phyloP scores from a whole-genome alignment of 2,888 invertebrate genomes.

The Balanococcus diminutus region DNA sequence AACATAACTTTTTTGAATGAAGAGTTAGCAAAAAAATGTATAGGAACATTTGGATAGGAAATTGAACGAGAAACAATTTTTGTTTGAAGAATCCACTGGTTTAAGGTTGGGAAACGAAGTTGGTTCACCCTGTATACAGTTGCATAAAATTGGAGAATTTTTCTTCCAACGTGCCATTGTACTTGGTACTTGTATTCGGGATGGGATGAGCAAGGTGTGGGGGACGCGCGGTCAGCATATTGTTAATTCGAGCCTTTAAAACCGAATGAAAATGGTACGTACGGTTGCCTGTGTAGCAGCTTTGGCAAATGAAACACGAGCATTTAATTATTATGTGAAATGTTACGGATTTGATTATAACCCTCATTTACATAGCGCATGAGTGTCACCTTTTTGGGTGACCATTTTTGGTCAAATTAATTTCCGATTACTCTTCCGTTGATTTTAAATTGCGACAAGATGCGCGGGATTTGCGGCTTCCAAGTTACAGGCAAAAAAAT shows the following conservation, averaged over 20 bases:
- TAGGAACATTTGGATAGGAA: too few relatives aligned
- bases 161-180: neutral
- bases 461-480: neutral
- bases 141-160: constrained; percentile 5
- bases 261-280: constrained; percentile 4
- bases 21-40: too few relatives aligned
- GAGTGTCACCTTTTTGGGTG: constrained; percentile 47
- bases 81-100: too few relatives aligned
- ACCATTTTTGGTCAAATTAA: constrained; percentile 53
- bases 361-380: constrained; percentile 52
- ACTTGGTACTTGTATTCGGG: neutral
- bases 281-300: neutral
- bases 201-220: neutral
- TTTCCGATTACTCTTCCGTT: constrained; percentile 41
- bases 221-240: constrained; percentile 7
- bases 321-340: constrained; percentile 50
- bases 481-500: neutral
- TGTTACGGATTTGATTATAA: constrained; percentile 49
- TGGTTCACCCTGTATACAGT: too few relatives aligned
- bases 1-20: too few relatives aligned
- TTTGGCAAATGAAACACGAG: constrained; percentile 28
- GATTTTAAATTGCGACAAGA: constrained; percentile 26
- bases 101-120: too few relatives aligned
- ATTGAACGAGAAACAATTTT: too few relatives aligned
- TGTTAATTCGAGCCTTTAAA: constrained; percentile 8